These are phyloP conservation scores for Cyrtonyx montezumae DNA, from an alignment of 2,113 vertebrate species.

Conservation along the genomic window DNA sequence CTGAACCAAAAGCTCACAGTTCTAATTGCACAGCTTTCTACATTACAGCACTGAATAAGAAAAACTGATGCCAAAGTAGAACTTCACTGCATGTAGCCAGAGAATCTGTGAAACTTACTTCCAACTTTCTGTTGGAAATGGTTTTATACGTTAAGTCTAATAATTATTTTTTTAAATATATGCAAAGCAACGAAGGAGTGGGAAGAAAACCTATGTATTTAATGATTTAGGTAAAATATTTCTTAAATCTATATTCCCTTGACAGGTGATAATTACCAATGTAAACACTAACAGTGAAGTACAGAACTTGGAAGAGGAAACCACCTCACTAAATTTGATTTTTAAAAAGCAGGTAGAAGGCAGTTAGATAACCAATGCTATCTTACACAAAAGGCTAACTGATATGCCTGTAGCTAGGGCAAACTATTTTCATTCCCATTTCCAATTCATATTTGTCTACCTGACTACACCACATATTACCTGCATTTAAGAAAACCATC, in stretches of 20 bases:
- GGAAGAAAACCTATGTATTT: constrained; percentile 36
- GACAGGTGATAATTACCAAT: constrained; percentile 21
- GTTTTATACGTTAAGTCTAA: background rate
- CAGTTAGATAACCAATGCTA: background rate
- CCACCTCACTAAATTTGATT: background rate
- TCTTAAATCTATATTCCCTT: background rate
- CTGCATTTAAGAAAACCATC: background rate
- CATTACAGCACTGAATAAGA: background rate
- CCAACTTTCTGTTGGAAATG: background rate
- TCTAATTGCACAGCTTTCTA: background rate
- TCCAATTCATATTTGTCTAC: fast-evolving
- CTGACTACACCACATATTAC: fast-evolving
- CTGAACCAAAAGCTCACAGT: background rate
- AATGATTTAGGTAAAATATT: background rate
- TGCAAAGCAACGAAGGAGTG: background rate
- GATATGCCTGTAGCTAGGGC: background rate
- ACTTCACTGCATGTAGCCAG: background rate
- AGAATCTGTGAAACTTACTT: background rate
- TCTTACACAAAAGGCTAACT: background rate
- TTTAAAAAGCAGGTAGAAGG: background rate
- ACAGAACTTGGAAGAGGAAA: background rate
- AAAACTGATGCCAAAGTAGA: background rate
- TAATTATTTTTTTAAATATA: background rate
- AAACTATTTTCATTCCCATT: background rate
- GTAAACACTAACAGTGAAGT: background rate